Evolutionary conservation across 2,113 vertebrate genomes (phyloP).

Genomic region (Aramus guarauna): DNA sequence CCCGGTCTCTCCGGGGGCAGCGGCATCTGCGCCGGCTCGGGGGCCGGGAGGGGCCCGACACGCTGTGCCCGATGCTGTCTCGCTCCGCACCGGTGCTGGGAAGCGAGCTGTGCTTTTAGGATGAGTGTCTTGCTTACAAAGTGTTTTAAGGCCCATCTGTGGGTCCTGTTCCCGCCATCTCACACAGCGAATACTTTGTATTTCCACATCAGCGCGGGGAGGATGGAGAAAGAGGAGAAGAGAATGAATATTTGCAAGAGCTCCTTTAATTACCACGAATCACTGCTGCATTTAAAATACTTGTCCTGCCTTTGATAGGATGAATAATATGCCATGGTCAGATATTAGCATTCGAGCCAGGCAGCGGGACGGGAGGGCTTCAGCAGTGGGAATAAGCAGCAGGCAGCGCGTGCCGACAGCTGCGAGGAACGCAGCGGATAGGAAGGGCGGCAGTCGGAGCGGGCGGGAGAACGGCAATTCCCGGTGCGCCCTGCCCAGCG

Average conservation of each 20-base stretch:
- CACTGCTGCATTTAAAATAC: not conserved
- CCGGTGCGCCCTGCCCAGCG: not conserved
- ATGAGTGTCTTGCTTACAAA: not conserved
- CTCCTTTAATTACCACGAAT: not conserved
- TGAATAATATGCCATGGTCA: not conserved
- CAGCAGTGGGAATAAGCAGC: not conserved
- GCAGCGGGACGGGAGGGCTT: not conserved
- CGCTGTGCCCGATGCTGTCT: rapidly evolving
- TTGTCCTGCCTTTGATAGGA: not conserved
- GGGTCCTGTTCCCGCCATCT: not conserved
- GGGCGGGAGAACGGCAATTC: not conserved
- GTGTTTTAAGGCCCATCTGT: not conserved
- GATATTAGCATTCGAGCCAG: not conserved
- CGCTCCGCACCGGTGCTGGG: not conserved
- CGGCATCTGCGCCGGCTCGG: rapidly evolving
- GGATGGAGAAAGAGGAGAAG: not conserved
- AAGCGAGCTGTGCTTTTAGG: too few relatives aligned
- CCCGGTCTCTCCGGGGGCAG: not conserved
- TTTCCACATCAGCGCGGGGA: rapidly evolving
- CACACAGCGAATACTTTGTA: rapidly evolving
- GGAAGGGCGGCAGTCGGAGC: not conserved
- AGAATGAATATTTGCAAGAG: not conserved
- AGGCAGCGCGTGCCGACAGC: not conserved
- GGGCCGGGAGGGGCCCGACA: not conserved
- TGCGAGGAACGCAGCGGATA: not conserved